Conservation (phyloP, 2,888 invertebrate genomes). For the Pedicia rivosa region DNA sequence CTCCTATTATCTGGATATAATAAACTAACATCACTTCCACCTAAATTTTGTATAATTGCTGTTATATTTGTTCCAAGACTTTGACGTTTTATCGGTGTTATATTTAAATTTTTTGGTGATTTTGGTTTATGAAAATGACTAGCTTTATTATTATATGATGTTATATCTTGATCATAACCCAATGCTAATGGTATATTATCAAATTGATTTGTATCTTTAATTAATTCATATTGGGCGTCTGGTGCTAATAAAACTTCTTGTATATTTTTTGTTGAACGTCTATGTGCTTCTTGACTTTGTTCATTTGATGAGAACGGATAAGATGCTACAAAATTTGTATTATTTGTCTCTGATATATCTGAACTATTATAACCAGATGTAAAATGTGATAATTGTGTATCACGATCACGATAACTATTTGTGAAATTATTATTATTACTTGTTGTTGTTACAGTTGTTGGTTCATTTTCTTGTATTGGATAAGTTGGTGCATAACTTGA, state of each 20-base stretch:
- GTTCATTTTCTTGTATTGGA: constrained; percentile 6
- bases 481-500: constrained; percentile 13
- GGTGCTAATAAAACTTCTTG: constrained; percentile 35
- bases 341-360: constrained; percentile 9
- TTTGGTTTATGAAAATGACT: constrained; percentile 11
- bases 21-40: constrained; percentile 29
- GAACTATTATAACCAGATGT: not conserved
- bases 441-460: constrained; percentile 1
- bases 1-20: constrained; percentile 22
- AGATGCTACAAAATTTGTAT: constrained; percentile 26
- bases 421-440: not conserved
- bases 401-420: not conserved
- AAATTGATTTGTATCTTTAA: constrained; percentile 22
- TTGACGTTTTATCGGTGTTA: constrained; percentile 25
- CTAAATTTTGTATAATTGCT: constrained; percentile 33
- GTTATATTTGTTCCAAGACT: constrained; percentile 32
- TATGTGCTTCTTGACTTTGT: constrained; percentile 29
- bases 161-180: constrained; percentile 16
- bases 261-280: constrained; percentile 28
- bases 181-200: constrained; percentile 15
- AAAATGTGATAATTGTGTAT: not conserved
- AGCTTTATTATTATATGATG: constrained; percentile 8
- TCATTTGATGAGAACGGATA: constrained; percentile 30
- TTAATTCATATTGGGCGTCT: constrained; percentile 44
- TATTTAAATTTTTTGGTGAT: constrained; percentile 18